These are phyloP conservation scores for Sardinella longiceps DNA, from an alignment of 2,797 vertebrate species.

Conservation along the genomic window DNA sequence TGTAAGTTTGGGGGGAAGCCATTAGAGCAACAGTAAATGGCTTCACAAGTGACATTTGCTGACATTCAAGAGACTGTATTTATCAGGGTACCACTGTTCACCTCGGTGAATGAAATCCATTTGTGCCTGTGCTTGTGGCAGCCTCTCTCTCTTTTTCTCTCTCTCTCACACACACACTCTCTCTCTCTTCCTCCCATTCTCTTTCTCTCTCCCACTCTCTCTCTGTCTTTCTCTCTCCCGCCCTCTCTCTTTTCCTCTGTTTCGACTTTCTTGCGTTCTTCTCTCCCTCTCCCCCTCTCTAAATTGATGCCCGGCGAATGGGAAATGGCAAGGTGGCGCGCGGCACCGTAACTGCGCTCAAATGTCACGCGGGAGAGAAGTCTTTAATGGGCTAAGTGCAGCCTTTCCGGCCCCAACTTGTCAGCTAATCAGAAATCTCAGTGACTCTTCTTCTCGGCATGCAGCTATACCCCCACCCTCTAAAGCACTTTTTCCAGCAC, in stretches of 20 bases:
- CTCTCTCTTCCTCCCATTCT: slow-evolving; percentile 33
- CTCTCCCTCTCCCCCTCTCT: slow-evolving; percentile 59
- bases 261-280: slow-evolving; percentile 29
- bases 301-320: slow-evolving; percentile 89
- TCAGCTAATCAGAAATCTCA: slow-evolving; percentile 95
- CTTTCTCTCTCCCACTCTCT: slow-evolving; percentile 39
- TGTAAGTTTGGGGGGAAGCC: slow-evolving; percentile 84
- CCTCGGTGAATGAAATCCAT: slow-evolving; percentile 92
- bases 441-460: slow-evolving; percentile 67
- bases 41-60: slow-evolving; percentile 99
- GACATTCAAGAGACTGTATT: slow-evolving; percentile 99
- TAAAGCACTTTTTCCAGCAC: slow-evolving; percentile 56
- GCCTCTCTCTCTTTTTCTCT: slow-evolving; percentile 71
- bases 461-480: slow-evolving; percentile 51
- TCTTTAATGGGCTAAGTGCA: slow-evolving; percentile 99
- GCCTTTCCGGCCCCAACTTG: slow-evolving; percentile 98
- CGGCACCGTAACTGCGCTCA: slow-evolving; percentile 88
- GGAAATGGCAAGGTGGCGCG: slow-evolving; percentile 91
- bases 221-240: slow-evolving; percentile 30
- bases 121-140: slow-evolving; percentile 91
- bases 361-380: slow-evolving; percentile 96
- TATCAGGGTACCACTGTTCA: slow-evolving; percentile 94
- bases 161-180: slow-evolving; percentile 40
- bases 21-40: slow-evolving; percentile 95
- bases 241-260: slow-evolving; percentile 32